Evolutionary conservation across 1,140 invertebrate species (phyloP), one percentile per base, ranked within the genome.

Genomic region (Hydropsyche tenuis): DNA sequence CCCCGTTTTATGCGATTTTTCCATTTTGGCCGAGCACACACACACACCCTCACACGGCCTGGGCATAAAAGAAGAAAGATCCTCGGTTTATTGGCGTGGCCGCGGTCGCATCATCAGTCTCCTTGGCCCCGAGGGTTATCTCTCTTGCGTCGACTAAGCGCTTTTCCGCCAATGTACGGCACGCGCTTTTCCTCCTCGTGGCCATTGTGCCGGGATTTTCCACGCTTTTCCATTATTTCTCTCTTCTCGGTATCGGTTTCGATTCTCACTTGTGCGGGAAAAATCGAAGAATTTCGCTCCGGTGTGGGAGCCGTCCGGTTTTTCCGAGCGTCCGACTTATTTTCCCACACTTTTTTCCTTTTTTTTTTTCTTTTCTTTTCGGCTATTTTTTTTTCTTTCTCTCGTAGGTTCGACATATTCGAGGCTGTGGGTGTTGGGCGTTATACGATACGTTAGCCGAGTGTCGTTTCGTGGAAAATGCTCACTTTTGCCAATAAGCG

Each of bases 241-340:
- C 37, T 27, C 9, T 65, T 43, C 63, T 16, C 37, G 3, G 63
- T 37, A 37, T 65, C 63, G 27, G 63, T 65, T 65, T 65, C 63
- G 63, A 65, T 65, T 65, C 27, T 65, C 63, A 27, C 60, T 63
- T 63, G 9, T 63, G 4, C 60, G 12, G 37, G 27, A 65, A 65
- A 65, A 43, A 4, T 37, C 30, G 3, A 37, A 37, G 9, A 9
- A 37, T 37, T 37, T 37, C 9, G 3, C 30, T 9, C 3, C 30
- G 30, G 30, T 37, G 30, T 37, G 30, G 9, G 30, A 37, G 30
- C 30, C 30, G 9, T n/a, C n/a, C 30, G 30, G 30, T 9, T 9
- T 37, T 37, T 37, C 3, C 30, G 3, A 4, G 30, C 9, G 30
- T 37, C 9, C 30, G 25, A 27, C 63, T 27, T 27, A 22, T 65